Evolutionary conservation across 2,797 vertebrate genomes (phyloP), one percentile per base, ranked within the genome.

Genomic region (Siniperca scherzeri): DNA sequence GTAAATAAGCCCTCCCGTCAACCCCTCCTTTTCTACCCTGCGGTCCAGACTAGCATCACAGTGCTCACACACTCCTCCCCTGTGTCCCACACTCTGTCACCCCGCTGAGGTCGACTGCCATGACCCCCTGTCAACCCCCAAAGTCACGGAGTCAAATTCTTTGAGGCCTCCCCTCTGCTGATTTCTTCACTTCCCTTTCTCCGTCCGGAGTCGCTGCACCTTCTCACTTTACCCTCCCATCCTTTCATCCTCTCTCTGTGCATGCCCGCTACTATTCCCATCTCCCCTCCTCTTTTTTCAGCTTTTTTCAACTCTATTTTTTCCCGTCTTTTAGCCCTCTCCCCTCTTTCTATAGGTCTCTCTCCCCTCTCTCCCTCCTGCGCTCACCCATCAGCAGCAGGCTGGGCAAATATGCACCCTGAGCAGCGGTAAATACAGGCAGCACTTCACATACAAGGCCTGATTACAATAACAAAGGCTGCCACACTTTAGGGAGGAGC

Each of bases 401-500:
- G 91, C 92, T 89, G 93, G 95, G 94, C 93, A 95, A 96, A 96
- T 93, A 95, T 82, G 93, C 91, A 90, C 91, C 89, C 93, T 88
- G 88, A 93, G 93, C 95, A 93, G 94, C 77, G 92, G 95, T 95
- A 95, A 95, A 95, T 93, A 96, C 95, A 93, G 94, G 96, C 95
- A 94, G 94, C 94, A 94, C 95, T 95, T 93, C 93, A 93, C 93
- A 94, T 94, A 95, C 94, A 96, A 91, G 91, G 92, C 95, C 96
- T 95, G 95, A 96, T 97, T 97, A 96, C 96, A 97, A 97, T 97
- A 96, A 98, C 97, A 98, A 98, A 97, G 94, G 93, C 95, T 91
- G 97, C 97, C 97, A 98, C 97, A 97, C 97, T 97, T 98, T 95
- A 94, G 97, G 97, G 97, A 96, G 97, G 97, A 97, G 97, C 96